phyloP scores from a whole-genome alignment of 2,797 vertebrate genomes.

The Anguilla pacifica region DNA sequence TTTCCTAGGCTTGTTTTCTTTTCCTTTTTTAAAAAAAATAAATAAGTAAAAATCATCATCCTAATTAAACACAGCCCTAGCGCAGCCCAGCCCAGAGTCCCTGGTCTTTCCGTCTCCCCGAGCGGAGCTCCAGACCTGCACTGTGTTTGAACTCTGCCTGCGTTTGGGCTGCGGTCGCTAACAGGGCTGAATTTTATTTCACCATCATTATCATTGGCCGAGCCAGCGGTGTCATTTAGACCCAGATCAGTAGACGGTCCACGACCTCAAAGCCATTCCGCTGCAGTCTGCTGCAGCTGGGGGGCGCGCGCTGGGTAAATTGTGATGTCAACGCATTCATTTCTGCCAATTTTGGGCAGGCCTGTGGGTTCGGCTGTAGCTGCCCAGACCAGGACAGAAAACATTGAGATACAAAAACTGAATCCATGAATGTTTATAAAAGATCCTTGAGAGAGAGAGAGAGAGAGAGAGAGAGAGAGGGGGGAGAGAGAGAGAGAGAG shows the following conservation, averaged over 20 bases:
- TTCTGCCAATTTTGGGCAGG: not conserved
- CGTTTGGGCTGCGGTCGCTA: slow-evolving; percentile 14
- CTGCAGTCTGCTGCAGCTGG: not conserved
- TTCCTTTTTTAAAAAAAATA: no score
- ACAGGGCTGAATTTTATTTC: slow-evolving; percentile 23
- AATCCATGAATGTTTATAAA: slow-evolving; percentile 6
- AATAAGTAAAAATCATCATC: not conserved
- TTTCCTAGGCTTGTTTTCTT: no score
- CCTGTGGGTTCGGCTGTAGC: not conserved
- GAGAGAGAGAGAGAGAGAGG: no score
- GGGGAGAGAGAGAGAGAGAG: no score
- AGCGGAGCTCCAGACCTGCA: not conserved
- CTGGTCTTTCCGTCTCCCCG: not conserved
- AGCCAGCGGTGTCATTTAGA: not conserved
- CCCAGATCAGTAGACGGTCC: not conserved
- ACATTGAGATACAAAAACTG: not conserved
- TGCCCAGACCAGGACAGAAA: not conserved
- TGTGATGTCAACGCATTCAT: not conserved
- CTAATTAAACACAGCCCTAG: not conserved
- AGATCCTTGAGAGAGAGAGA: no score
- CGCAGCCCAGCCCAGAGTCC: not conserved
- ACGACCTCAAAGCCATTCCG: not conserved
- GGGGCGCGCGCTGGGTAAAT: not conserved
- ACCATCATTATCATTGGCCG: not conserved
- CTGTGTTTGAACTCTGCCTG: slow-evolving; percentile 11